Evolutionary conservation across 2,888 invertebrate genomes (phyloP).

Genomic region (Polietes domitor): DNA sequence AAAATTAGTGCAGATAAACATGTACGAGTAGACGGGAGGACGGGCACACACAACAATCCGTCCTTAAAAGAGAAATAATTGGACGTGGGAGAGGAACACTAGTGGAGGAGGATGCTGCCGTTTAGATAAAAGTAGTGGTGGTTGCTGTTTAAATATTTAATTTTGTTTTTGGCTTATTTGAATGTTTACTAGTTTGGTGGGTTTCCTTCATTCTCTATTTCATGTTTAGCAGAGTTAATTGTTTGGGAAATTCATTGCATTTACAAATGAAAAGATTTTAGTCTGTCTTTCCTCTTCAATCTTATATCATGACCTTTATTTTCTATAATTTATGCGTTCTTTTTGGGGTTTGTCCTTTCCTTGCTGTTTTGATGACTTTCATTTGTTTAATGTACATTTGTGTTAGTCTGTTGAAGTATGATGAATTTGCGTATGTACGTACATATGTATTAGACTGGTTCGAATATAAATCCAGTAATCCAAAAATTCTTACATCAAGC

Average conservation of each 20-base stretch:
- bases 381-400: constrained; percentile 21
- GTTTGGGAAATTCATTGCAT: constrained; percentile 68
- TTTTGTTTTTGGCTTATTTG: constrained; percentile 43
- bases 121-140: background rate
- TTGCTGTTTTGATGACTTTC: constrained; percentile 46
- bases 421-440: background rate
- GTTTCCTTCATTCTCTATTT: background rate
- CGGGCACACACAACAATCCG: background rate
- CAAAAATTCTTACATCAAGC: no score
- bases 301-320: background rate
- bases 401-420: background rate
- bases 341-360: constrained; percentile 31
- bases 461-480: no score
- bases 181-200: background rate
- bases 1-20: constrained; percentile 61
- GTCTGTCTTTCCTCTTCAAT: constrained; percentile 2
- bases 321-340: constrained; percentile 8
- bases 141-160: constrained; percentile 46
- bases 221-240: constrained; percentile 60
- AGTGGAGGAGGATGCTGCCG: background rate
- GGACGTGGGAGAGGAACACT: background rate
- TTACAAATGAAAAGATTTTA: constrained; percentile 63
- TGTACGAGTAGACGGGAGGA: constrained; percentile 12
- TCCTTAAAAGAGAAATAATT: background rate
- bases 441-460: no score